Evolutionary conservation across 1,140 invertebrate species (phyloP).

Genomic region (Zaprionus africanus): DNA sequence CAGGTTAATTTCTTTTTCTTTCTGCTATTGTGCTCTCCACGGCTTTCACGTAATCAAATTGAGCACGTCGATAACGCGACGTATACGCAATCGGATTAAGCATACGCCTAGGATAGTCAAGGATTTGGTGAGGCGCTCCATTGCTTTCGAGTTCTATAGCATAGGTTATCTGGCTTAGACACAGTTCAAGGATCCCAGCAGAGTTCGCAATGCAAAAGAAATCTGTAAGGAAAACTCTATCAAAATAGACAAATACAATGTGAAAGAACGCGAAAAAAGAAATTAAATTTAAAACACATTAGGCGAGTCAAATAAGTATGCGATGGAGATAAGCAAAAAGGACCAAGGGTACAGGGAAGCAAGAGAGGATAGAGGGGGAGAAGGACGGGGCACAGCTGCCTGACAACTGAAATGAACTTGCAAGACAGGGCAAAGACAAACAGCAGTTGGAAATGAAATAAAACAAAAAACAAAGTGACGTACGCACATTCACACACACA

Average conservation of each 20-base stretch:
- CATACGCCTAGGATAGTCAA: constrained; percentile 14
- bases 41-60: constrained; percentile 57
- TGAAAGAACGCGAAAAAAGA: constrained; percentile 5
- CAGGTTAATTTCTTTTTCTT: not conserved
- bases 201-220: not conserved
- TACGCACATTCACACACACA: constrained; percentile 43
- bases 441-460: constrained; percentile 64
- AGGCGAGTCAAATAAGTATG: constrained; percentile 53
- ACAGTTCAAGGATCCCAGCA: no score
- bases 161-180: no score
- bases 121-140: not conserved
- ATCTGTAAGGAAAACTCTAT: not conserved
- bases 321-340: constrained; percentile 9
- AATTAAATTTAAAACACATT: constrained; percentile 81
- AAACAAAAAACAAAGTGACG: constrained; percentile 47
- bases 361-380: not conserved
- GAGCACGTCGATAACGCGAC: constrained; percentile 45
- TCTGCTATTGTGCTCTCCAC: not conserved
- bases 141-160: not conserved
- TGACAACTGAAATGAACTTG: constrained; percentile 69
- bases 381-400: constrained; percentile 40
- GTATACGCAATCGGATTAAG: constrained; percentile 68
- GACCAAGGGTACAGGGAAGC: not conserved
- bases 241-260: not conserved
- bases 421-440: constrained; percentile 70